Evolutionary conservation across 2,797 vertebrate species (phyloP).

Genomic region (Leuciscus waleckii): DNA sequence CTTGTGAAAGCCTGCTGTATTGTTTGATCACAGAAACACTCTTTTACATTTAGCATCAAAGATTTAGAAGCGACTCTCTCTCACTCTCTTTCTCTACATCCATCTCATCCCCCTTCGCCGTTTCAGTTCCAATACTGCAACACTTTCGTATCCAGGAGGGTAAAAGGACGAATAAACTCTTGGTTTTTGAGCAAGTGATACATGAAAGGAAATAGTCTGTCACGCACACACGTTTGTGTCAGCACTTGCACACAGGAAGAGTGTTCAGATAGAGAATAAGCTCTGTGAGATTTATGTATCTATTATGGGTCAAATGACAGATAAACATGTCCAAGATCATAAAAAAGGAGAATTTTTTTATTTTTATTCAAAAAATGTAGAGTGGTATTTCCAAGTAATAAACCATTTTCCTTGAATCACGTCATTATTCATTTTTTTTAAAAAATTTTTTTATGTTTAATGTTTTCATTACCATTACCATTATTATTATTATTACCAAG

Average conservation of each 20-base stretch:
- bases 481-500: too few species aligned
- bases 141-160: slow-evolving; percentile 23
- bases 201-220: slow-evolving; percentile 52
- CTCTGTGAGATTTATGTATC: background rate
- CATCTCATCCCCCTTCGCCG: slow-evolving; percentile 10
- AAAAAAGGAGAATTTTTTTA: background rate
- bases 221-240: slow-evolving; percentile 14
- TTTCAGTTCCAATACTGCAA: slow-evolving; percentile 48
- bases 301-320: slow-evolving; percentile 14
- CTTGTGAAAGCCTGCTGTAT: slow-evolving; percentile 42
- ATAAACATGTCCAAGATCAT: background rate
- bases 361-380: background rate
- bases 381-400: background rate
- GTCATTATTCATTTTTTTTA: too few species aligned
- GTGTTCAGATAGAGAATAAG: slow-evolving; percentile 8
- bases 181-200: slow-evolving; percentile 48
- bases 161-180: slow-evolving; percentile 50
- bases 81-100: background rate
- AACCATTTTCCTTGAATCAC: background rate
- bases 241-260: slow-evolving; percentile 34
- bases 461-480: too few species aligned
- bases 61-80: slow-evolving; percentile 47
- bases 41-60: slow-evolving; percentile 52
- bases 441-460: too few species aligned
- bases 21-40: slow-evolving; percentile 60